These are phyloP conservation scores for Esperia sulphurella DNA, from an alignment of 2,888 invertebrate genomes.

Conservation along the genomic window DNA sequence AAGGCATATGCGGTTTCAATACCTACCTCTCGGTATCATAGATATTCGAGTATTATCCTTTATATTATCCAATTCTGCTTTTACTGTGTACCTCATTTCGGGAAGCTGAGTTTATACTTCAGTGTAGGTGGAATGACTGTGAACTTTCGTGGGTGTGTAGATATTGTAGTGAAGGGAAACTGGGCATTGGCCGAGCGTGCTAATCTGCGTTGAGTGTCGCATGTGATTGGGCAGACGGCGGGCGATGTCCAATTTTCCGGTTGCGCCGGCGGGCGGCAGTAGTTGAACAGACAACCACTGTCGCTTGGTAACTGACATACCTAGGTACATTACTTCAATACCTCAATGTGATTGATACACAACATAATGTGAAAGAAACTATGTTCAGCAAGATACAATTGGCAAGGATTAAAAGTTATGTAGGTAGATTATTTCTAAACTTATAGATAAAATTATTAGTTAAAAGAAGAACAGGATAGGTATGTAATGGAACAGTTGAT, in stretches of 20 bases:
- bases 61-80: constrained; percentile 51
- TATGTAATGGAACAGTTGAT: too few species aligned
- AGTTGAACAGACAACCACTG: constrained; percentile 60
- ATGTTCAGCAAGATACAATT: too few species aligned
- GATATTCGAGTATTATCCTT: constrained; percentile 39
- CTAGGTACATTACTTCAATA: constrained; percentile 32
- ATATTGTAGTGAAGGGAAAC: constrained; percentile 41
- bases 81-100: constrained; percentile 32
- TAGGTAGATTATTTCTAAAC: too few species aligned
- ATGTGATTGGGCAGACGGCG: constrained; percentile 70
- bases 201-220: constrained; percentile 77
- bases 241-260: constrained; percentile 75
- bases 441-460: too few species aligned
- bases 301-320: constrained; percentile 50
- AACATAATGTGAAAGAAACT: neutral
- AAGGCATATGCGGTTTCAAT: constrained; percentile 54
- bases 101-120: constrained; percentile 41
- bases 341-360: neutral
- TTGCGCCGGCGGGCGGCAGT: constrained; percentile 54
- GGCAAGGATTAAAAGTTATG: too few species aligned
- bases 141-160: constrained; percentile 47
- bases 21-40: constrained; percentile 35
- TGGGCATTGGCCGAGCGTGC: constrained; percentile 63
- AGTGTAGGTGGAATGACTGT: constrained; percentile 55
- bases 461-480: too few species aligned